phyloP scores from a whole-genome alignment of 2,888 invertebrate genomes.

The Ypsolopha sequella region DNA sequence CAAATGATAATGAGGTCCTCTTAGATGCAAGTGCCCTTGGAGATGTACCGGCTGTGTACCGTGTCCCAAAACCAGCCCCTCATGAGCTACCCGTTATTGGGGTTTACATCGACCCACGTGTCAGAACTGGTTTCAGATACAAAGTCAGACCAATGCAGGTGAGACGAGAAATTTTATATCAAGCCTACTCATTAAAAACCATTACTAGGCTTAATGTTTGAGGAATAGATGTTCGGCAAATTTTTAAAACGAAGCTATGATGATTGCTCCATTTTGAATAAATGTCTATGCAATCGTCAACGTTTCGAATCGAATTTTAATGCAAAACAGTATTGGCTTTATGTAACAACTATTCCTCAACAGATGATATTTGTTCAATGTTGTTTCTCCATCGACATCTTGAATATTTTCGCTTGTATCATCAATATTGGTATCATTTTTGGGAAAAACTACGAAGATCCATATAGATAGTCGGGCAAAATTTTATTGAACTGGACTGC shows the following conservation, averaged over 20 bases:
- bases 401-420: constrained; percentile 36
- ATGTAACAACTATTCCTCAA: constrained; percentile 32
- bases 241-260: constrained; percentile 40
- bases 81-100: constrained; percentile 79
- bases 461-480: constrained; percentile 44
- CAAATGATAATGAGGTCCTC: constrained; percentile 40
- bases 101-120: constrained; percentile 78
- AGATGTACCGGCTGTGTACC: constrained; percentile 76
- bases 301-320: constrained; percentile 30
- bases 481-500: constrained; percentile 40
- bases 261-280: constrained; percentile 32
- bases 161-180: constrained; percentile 42
- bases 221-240: constrained; percentile 27
- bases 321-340: constrained; percentile 3
- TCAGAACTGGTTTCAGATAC: constrained; percentile 82
- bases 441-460: constrained; percentile 60
- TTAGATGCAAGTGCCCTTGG: constrained; percentile 73
- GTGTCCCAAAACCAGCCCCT: constrained; percentile 69
- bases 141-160: constrained; percentile 76
- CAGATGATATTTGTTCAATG: constrained; percentile 30
- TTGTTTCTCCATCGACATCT: constrained; percentile 50
- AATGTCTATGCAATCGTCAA: constrained; percentile 43
- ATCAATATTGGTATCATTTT: constrained; percentile 36
- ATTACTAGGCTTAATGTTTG: constrained; percentile 28
- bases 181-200: constrained; percentile 15